A percentile compares a stretch with the other conserved stretches of the same genome.
These are phyloP conservation scores for Epizoanthus scotinus DNA, from an alignment of 92 coral and sea anemone species.

Conservation along the genomic window DNA sequence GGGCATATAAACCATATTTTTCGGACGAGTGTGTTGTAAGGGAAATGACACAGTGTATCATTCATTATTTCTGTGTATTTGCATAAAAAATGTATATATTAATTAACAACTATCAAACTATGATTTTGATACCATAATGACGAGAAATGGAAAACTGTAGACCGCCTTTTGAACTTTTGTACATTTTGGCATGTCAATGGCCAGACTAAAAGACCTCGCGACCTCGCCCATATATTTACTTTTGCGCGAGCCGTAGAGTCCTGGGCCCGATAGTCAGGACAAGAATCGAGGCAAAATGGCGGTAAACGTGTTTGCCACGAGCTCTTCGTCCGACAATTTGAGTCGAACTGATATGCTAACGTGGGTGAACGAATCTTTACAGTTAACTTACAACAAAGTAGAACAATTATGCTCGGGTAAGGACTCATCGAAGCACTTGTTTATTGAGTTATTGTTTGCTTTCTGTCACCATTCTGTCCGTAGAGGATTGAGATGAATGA, in stretches of 20 bases:
- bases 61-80: too few relatives aligned
- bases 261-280: constrained; percentile 9
- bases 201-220: background rate
- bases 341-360: constrained; percentile 93
- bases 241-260: background rate
- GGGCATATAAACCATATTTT: too few relatives aligned
- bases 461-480: constrained; percentile 26
- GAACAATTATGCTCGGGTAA: constrained; percentile 95
- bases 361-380: constrained; percentile 89
- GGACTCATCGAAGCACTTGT: constrained; percentile 32
- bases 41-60: too few relatives aligned
- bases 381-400: constrained; percentile 83
- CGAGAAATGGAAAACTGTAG: background rate
- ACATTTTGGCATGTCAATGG: background rate
- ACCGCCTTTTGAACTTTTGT: too few relatives aligned
- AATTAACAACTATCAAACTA: too few relatives aligned
- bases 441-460: constrained; percentile 30
- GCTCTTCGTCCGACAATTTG: constrained; percentile 84
- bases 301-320: constrained; percentile 78
- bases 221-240: constrained; percentile 25
- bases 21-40: too few relatives aligned
- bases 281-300: constrained; percentile 58
- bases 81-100: too few relatives aligned
- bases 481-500: constrained; percentile 1
- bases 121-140: background rate